Conservation (phyloP, 2,113 vertebrate species). For the Malurus melanocephalus region DNA sequence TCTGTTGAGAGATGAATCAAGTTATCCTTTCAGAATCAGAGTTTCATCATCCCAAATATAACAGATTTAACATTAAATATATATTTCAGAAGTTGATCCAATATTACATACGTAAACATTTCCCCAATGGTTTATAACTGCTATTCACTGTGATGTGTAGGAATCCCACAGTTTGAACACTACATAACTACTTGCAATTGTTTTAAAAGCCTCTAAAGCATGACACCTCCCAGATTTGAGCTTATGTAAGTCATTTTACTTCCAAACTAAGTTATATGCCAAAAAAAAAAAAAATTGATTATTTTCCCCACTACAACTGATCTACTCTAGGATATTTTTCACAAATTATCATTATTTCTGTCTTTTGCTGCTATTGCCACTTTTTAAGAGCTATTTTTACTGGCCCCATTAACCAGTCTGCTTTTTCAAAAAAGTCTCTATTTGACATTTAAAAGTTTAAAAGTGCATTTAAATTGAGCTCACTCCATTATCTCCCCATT, state of each 20-base stretch:
- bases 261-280: background rate
- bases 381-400: background rate
- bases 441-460: background rate
- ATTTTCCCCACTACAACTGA: background rate
- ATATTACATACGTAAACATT: background rate
- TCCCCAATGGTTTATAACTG: background rate
- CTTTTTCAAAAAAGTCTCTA: background rate
- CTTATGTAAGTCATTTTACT: background rate
- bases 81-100: background rate
- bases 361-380: background rate
- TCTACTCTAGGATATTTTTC: background rate
- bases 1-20: conserved; percentile 63
- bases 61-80: background rate
- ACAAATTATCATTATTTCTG: background rate
- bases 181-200: background rate
- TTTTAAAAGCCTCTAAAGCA: conserved; percentile 7
- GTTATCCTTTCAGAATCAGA: conserved; percentile 13
- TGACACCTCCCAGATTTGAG: background rate
- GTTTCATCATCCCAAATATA: background rate
- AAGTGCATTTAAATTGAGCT: background rate
- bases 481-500: background rate
- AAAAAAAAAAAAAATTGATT: background rate
- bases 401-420: background rate
- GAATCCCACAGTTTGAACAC: background rate
- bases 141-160: background rate